Conservation (phyloP, 1,140 invertebrate genomes). For the Panagrolaimus sp. region DNA sequence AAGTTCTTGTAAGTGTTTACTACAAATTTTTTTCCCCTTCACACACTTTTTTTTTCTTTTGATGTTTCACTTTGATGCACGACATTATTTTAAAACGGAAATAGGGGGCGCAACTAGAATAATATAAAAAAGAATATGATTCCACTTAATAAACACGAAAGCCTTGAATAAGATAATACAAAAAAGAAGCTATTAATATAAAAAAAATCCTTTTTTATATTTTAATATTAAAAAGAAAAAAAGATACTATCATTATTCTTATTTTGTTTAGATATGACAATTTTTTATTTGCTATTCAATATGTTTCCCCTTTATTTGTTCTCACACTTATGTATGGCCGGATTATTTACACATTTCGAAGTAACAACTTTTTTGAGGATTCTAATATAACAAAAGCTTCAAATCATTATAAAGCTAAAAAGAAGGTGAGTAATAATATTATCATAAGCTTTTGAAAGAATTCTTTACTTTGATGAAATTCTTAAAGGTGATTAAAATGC, state of each 20-base stretch:
- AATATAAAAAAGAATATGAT: too few relatives aligned
- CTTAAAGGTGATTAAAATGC: conserved; percentile 25
- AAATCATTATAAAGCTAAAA: conserved; percentile 9
- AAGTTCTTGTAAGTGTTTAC: conserved; percentile 21
- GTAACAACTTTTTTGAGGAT: conserved; percentile 20
- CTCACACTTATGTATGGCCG: conserved; percentile 21
- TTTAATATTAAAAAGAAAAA: neutral
- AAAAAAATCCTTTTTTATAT: too few relatives aligned
- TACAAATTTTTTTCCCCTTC: too few relatives aligned
- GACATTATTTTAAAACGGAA: too few relatives aligned
- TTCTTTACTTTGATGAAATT: neutral
- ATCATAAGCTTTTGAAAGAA: neutral
- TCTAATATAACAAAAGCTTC: neutral
- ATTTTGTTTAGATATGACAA: conserved; percentile 30
- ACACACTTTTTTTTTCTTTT: too few relatives aligned
- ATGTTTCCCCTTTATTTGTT: conserved; percentile 27
- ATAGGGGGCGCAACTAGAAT: too few relatives aligned
- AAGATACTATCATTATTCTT: neutral
- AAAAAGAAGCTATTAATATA: too few relatives aligned
- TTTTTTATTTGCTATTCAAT: conserved; percentile 26
- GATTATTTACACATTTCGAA: conserved; percentile 21
- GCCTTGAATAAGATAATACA: too few relatives aligned
- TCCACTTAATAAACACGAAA: too few relatives aligned
- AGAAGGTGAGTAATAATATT: conserved; percentile 13
- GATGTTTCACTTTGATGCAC: too few relatives aligned